Evolutionary conservation across 2,888 invertebrate genomes (phyloP), one percentile per base, ranked within the genome.

Genomic region (Nomada ruficornis): DNA sequence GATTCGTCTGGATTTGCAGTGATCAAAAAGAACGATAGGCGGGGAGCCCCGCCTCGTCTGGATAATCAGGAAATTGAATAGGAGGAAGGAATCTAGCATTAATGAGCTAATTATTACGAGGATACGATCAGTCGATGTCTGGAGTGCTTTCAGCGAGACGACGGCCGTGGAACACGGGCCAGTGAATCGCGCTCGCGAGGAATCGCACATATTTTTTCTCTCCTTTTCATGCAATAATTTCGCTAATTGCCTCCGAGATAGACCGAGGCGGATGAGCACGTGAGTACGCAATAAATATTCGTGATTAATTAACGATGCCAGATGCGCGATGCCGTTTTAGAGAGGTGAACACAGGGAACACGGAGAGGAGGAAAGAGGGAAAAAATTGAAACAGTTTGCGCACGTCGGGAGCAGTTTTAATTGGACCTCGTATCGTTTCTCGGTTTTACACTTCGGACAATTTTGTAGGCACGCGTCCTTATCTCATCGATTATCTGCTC

Each of bases 241-340:
- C 89, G 85, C 90, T 92, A 92, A 92, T 91, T 92, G 90, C 91
- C 85, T 74, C 70, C 69, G 77, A 78, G 77, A 64, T 71, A 81
- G 65, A 68, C 76, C 65, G 52, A 65, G 73, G 83, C 83, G 82
- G 72, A 67, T 79, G 86, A 84, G 88, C 91, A 89, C 88, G 89
- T 83, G 88, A 89, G 87, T 76, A 75, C 62, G 88, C 86, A 88
- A 92, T 92, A 91, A 92, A 92, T 90, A 90, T 90, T 89, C 84
- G 83, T 85, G 83, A 90, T 89, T 90, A 88, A 91, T 91, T 90
- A 82, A 88, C 65, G 74, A 84, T 81, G 63, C 67, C 77, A 78
- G 77, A 75, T 84, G 82, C 68, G 67, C 70, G 71, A 18, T 62
- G 64, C 60, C 26, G 73, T 78, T 84, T 71, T 59, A 57, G 68